phyloP scores from a whole-genome alignment of 1,140 invertebrate species.

The Drosophila tsacasi region DNA sequence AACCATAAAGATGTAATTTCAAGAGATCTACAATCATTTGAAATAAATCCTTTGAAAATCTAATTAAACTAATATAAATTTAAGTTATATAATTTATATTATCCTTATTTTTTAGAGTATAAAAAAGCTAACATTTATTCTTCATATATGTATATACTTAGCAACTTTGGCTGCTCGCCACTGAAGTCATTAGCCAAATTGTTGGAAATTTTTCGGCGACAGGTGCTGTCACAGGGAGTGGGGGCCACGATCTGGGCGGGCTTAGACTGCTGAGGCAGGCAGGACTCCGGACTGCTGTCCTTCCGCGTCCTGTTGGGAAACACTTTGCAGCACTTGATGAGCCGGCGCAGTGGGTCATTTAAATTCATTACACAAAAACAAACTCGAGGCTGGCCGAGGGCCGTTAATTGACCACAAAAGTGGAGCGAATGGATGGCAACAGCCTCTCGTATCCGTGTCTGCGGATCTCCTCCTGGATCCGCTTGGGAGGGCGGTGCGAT shows the following conservation, averaged over 20 bases:
- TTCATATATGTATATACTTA: background rate
- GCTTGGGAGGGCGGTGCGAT: conserved; percentile 17
- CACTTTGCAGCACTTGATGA: conserved; percentile 64
- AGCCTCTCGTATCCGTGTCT: conserved; percentile 10
- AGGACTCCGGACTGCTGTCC: conserved; percentile 5
- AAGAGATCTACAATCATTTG: too few relatives aligned
- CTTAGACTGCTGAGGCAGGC: conserved; percentile 48
- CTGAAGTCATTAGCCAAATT: conserved; percentile 78
- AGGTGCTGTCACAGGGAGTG: conserved; percentile 66
- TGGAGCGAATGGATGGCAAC: conserved; percentile 36
- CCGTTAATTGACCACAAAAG: conserved; percentile 82
- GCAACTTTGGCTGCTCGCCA: background rate
- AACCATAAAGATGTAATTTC: too few relatives aligned
- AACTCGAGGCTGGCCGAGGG: conserved; percentile 61
- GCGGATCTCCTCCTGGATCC: conserved; percentile 18
- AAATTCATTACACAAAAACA: conserved; percentile 76
- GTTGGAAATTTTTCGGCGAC: conserved; percentile 74
- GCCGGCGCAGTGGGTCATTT: conserved; percentile 69
- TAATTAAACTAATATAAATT: background rate
- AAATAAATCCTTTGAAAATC: too few relatives aligned
- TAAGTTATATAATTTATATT: background rate
- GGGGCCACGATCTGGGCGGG: conserved; percentile 13
- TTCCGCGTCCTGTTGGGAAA: conserved; percentile 35
- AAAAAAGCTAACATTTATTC: background rate
- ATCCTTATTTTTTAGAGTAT: background rate